Conservation (phyloP, 2,888 invertebrate genomes). For the Aspidapion aeneum region DNA sequence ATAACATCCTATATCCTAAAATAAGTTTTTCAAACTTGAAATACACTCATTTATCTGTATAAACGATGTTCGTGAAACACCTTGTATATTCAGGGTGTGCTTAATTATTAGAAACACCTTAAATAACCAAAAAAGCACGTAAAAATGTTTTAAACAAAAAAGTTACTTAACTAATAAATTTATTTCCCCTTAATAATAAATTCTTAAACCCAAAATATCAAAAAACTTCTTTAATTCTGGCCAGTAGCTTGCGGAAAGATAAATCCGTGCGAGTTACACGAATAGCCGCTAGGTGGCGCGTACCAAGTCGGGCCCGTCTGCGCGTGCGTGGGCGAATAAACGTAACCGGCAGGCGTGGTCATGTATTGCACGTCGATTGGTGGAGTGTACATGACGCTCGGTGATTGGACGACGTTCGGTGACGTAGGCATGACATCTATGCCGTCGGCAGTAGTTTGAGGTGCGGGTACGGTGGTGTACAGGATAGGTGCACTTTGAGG, state of each 20-base stretch:
- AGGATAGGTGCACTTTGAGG: not conserved
- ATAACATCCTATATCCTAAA: no score
- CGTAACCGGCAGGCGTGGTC: slow-evolving; percentile 27
- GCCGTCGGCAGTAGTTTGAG: no score
- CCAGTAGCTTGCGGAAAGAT: slow-evolving; percentile 30
- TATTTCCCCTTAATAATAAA: no score
- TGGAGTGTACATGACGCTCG: slow-evolving; percentile 31
- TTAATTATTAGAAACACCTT: no score
- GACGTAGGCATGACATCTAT: slow-evolving; percentile 31
- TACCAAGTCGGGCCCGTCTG: slow-evolving; percentile 34
- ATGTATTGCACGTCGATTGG: slow-evolving; percentile 33
- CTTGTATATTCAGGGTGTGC: no score
- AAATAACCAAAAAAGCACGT: no score
- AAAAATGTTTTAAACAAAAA: no score
- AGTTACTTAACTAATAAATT: no score
- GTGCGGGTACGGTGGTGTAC: slow-evolving; percentile 18
- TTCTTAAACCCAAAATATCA: no score
- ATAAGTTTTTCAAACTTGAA: no score
- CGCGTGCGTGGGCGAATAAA: slow-evolving; percentile 35
- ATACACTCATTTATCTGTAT: no score
- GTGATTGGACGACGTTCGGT: slow-evolving; percentile 30
- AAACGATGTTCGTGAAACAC: no score
- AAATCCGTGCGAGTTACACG: slow-evolving; percentile 34
- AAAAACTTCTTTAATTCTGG: slow-evolving; percentile 1
- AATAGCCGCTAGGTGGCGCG: slow-evolving; percentile 18